These are phyloP conservation scores for Epizoanthus rinbou DNA, from an alignment of 92 coral and sea anemone genomes.

Conservation along the genomic window DNA sequence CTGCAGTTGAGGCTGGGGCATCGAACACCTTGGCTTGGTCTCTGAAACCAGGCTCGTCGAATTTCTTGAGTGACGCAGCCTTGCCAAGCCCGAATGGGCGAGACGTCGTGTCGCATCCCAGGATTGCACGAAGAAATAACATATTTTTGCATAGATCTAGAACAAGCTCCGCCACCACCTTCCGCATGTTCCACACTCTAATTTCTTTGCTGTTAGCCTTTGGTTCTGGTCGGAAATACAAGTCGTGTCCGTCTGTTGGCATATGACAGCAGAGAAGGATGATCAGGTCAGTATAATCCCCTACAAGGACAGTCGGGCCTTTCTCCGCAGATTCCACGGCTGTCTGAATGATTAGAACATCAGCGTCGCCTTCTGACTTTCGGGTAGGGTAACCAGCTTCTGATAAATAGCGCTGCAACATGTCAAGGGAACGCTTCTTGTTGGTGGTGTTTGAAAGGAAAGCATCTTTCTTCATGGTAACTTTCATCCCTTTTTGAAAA, in stretches of 20 bases:
- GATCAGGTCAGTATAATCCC: slow-evolving; percentile 40
- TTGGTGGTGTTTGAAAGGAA: slow-evolving; percentile 3
- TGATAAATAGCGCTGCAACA: neutral
- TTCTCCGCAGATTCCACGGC: slow-evolving; percentile 29
- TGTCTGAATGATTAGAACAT: slow-evolving; percentile 33
- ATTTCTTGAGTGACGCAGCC: no score
- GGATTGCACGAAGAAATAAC: slow-evolving; percentile 35
- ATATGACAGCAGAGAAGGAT: slow-evolving; percentile 39
- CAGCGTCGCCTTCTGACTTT: slow-evolving; percentile 24
- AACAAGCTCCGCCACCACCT: neutral
- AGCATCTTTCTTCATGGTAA: slow-evolving; percentile 20
- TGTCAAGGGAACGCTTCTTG: slow-evolving; percentile 16
- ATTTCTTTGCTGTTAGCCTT: slow-evolving; percentile 10
- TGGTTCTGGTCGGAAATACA: slow-evolving; percentile 31
- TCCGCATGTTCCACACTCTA: slow-evolving; percentile 40
- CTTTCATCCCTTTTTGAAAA: slow-evolving; percentile 16
- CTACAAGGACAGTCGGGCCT: slow-evolving; percentile 24
- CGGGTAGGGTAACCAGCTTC: slow-evolving; percentile 22
- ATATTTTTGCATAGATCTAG: slow-evolving; percentile 10
- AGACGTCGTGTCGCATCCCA: slow-evolving; percentile 49
- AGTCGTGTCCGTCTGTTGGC: slow-evolving; percentile 35
- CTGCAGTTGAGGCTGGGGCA: neutral
- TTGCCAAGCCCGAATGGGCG: no score
- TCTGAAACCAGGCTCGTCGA: no score
- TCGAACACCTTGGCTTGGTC: no score